Base-by-base conservation (phyloP, 2,797 vertebrate genomes). In the Aythya fuligula region DNA sequence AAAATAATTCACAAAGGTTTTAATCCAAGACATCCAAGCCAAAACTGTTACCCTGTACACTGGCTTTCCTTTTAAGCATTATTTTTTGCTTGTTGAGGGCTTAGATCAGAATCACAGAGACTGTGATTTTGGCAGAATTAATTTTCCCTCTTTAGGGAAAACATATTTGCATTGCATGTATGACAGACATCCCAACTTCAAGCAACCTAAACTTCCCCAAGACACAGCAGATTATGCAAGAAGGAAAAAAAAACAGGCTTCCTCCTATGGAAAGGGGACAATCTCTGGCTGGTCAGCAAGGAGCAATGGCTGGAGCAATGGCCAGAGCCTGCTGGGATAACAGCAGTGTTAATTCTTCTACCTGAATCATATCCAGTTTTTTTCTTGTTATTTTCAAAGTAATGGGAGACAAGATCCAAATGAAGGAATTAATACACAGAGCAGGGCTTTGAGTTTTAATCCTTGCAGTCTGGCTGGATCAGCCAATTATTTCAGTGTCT, bases 341-440 rank as follows among this genome's bases (percentile, higher is more conserved):
- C 34, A 69, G 6, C 13, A 30, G 30, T 4, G 5, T 14, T 13
- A 76, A 78, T 75, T 88, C 49, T 78, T 20, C 39, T 57, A 67
- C n/a, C n/a, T 88, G 36, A 92, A 61, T 80, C 77, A 87, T 10
- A 41, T 56, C 79, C 84, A 96, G 65, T 3, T 51, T 90, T 93
- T 86, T 60, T 24, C 67, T 90, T 77, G 36, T 75, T 87, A 71
- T 94, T 92, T 89, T 88, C n/a, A 61, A 90, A 69, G 65, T 8
- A 90, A 30, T 66, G 11, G 13, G 45, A 96, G 51, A 94, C 87
- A 85, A 80, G 64, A 71, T 6, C 1, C 32, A 86, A 73, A 89
- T 28, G 53, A 91, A 79, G 58, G 66, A 83, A 86, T 75, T 88
- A 73, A 64, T 60, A 74, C 15, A 17, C 22, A 80, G 61, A 72